Base-by-base conservation (phyloP, 2,113 vertebrate genomes). In the Petroica traversi region DNA sequence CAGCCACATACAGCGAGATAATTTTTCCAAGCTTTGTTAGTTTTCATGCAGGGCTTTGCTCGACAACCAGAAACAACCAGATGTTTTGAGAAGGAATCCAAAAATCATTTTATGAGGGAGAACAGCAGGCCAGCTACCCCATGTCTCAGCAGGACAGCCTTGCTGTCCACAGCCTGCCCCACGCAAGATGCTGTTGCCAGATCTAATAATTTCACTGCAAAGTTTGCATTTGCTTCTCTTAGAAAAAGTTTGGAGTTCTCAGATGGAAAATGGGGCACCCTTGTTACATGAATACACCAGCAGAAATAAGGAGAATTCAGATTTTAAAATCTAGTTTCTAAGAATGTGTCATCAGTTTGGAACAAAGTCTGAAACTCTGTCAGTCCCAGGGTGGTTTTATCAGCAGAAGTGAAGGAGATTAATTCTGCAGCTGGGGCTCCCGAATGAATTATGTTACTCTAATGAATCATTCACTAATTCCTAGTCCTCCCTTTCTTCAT, bases 351-450 rank as follows among this genome's bases (percentile, higher is more conserved):
- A 92, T 91, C 72, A 41, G 57, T 75, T 95, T 95, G 96, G 96
- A 96, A 88, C 43, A 61, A 89, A 86, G 34, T 95, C 83, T 89
- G 76, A 95, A 96, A 93, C 77, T 33, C 79, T 73, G 82, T 95
- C 76, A 78, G 80, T 92, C 94, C 95, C 95, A 81, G 72, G 48
- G 83, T 85, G 83, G 80, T 95, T 97, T 96, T 95, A 93, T 92
- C 91, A 89, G 92, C 76, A 93, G 61, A 95, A 92, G 2, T 96
- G 80, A 78, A 81, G 86, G 68, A 95, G 85, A 95, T 92, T 91
- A 84, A 84, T 78, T 75, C 83, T 78, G 83, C 94, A 95, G 94
- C 95, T 95, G 89, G 67, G 51, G 20, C 36, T 97, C 83, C 83
- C 64, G 19, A 88, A 88, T 38, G 15, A 95, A 84, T 79, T 88